These are phyloP conservation scores for Salpingus planirostris DNA, from an alignment of 2,888 invertebrate genomes.

Conservation along the genomic window DNA sequence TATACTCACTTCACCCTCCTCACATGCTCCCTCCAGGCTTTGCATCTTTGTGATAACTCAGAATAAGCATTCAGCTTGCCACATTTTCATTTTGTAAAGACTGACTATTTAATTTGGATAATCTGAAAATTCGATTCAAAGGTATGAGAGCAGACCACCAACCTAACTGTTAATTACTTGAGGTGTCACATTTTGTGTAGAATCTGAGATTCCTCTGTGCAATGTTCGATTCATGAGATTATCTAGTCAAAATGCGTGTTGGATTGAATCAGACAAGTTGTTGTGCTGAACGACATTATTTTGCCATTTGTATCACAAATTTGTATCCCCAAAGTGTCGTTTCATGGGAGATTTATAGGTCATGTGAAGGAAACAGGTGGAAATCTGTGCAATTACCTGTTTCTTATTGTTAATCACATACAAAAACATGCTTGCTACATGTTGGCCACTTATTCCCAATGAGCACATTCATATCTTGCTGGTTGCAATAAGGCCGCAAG, in stretches of 20 bases:
- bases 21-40: conserved; percentile 57
- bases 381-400: conserved; percentile 28
- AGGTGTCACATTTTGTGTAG: no score
- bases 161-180: no score
- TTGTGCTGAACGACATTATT: conserved; percentile 19
- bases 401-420: conserved; percentile 20
- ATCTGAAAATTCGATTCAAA: conserved; percentile 6
- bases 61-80: conserved; percentile 42
- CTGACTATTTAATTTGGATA: conserved; percentile 6
- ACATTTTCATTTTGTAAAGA: conserved; percentile 27
- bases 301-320: no score
- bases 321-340: no score
- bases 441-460: conserved; percentile 25
- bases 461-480: conserved; percentile 27
- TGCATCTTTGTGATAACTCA: conserved; percentile 48
- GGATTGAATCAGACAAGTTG: conserved; percentile 34
- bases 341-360: no score
- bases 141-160: no score
- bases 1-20: conserved; percentile 55
- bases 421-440: conserved; percentile 27
- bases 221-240: no score
- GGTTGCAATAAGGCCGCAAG: conserved; percentile 39
- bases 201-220: no score
- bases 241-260: no score
- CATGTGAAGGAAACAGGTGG: no score